Evolutionary conservation across 2,797 vertebrate genomes (phyloP).

Genomic region (Pygocentrus nattereri): DNA sequence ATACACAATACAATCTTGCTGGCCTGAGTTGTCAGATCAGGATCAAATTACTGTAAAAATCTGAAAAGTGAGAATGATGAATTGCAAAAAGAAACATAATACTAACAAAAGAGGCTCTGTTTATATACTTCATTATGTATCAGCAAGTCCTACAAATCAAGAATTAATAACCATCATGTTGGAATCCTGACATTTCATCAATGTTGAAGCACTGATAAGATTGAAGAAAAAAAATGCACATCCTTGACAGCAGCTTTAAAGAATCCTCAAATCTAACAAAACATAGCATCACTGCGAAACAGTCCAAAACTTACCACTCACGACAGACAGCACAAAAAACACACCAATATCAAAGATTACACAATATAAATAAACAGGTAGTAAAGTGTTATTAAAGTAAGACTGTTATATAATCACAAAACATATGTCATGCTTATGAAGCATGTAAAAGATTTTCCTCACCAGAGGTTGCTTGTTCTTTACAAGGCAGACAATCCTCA

Average conservation of each 20-base stretch:
- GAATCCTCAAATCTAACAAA: neutral
- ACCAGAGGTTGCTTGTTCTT: constrained; percentile 95
- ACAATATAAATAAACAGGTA: neutral
- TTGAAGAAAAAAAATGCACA: too few relatives aligned
- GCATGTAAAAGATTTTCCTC: constrained; percentile 55
- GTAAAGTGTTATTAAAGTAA: constrained; percentile 15
- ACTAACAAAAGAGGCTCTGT: too few relatives aligned
- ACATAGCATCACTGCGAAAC: constrained; percentile 13
- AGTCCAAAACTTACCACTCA: constrained; percentile 18
- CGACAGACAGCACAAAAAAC: constrained; percentile 3
- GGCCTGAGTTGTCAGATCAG: too few relatives aligned
- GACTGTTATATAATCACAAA: neutral
- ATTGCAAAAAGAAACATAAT: neutral
- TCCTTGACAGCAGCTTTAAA: neutral
- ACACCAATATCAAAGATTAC: neutral
- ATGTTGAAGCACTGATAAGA: neutral
- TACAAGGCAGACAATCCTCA: constrained; percentile 91
- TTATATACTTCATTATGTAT: too few relatives aligned
- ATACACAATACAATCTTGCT: too few relatives aligned
- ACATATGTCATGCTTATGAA: neutral
- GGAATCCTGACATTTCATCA: too few relatives aligned
- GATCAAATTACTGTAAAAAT: too few relatives aligned
- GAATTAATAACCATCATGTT: neutral
- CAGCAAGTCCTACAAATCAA: neutral
- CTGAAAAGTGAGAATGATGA: too few relatives aligned